Evolutionary conservation across 2,797 vertebrate genomes (phyloP), one percentile per base, ranked within the genome.

Genomic region (Helostoma temminkii): DNA sequence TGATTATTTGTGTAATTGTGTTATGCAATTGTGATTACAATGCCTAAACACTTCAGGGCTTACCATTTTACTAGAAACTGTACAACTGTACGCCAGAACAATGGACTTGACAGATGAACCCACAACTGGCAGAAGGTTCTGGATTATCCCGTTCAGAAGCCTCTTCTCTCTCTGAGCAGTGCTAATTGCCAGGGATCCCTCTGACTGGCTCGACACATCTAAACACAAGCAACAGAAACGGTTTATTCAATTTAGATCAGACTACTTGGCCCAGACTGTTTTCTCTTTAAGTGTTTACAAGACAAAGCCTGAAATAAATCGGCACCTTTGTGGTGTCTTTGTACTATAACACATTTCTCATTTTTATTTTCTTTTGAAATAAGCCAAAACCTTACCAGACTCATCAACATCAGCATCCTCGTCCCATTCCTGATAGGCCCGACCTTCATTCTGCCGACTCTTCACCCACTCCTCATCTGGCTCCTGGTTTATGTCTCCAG

Each of bases 401-500:
- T 99, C 98, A 71, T 99, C 98, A 54, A 98, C 93, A 64, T 99
- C 98, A 0, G 98, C 98, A 52, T 99, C 98, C 89, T 99, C 98
- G 49, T 99, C 98, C 96, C 96, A 97, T 39, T 98, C 94, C 88
- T 97, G 96, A 87, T 96, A 98, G 63, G 96, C 97, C 45, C 90
- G 94, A 36, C 95, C 95, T 86, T 98, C 97, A 37, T 97, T 95
- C 87, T 96, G 89, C 41, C 96, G 94, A 26, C 92, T 97, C 87
- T 88, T 95, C 62, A 97, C 94, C 97, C 97, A 99, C 15, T 96
- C 95, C 5, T 97, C 96, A 68, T 98, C 95, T 12, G 96, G 96
- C 47, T 98, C 97, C 0, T 88, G 95, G 76, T 96, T 94, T 34
- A 92, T 84, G 43, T 96, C 95, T 15, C 82, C 86, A 0, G 96